Evolutionary conservation across 2,113 vertebrate genomes (phyloP).

Genomic region (Pomatostomus ruficeps): DNA sequence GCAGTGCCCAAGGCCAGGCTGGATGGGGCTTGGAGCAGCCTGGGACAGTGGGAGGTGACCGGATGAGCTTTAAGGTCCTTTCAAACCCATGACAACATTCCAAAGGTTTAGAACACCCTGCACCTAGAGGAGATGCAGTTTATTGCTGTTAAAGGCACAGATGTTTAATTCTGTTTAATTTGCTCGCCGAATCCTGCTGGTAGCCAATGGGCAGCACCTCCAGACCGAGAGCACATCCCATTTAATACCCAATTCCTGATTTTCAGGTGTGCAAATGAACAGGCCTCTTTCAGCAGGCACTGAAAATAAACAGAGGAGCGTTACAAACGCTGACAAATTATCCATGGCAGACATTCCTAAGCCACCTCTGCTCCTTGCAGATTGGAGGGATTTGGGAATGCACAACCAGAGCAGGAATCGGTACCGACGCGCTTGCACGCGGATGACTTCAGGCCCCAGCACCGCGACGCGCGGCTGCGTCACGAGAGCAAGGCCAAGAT

Average conservation of each 20-base stretch:
- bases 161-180: background rate
- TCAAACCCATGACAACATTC: background rate
- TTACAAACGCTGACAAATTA: background rate
- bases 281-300: background rate
- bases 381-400: background rate
- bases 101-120: background rate
- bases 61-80: background rate
- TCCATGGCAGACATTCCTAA: background rate
- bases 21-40: fast-evolving
- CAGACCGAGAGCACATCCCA: background rate
- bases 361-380: background rate
- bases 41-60: background rate
- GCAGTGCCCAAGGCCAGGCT: fast-evolving
- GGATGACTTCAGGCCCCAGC: constrained; percentile 38
- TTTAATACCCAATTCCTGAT: background rate
- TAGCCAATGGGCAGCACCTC: background rate
- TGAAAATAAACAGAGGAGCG: background rate
- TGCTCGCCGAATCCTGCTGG: background rate
- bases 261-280: background rate
- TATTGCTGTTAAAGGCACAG: background rate
- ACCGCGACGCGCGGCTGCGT: background rate
- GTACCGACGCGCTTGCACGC: background rate
- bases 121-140: background rate
- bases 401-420: background rate
- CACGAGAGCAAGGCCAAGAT: constrained; percentile 34